These are phyloP conservation scores for Platycercus adscitus DNA, from an alignment of 2,113 vertebrate genomes.

Conservation along the genomic window DNA sequence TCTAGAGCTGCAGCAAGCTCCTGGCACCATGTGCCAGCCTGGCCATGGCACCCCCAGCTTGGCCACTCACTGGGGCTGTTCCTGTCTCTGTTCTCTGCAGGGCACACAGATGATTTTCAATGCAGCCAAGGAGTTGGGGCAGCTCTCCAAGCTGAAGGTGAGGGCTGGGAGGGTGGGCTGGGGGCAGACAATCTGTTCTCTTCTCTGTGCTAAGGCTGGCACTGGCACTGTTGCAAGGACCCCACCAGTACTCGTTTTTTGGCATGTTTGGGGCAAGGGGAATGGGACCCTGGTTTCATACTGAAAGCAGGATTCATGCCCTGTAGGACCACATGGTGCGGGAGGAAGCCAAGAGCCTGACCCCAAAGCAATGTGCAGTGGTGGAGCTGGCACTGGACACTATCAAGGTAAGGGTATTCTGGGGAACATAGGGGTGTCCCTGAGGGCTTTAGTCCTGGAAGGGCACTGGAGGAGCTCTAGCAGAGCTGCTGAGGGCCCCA, in stretches of 20 bases:
- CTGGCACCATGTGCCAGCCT: background rate
- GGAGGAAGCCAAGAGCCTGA: constrained; percentile 95
- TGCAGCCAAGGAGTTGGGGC: constrained; percentile 95
- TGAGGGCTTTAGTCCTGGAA: rapidly evolving
- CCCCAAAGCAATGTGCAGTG: constrained; percentile 95
- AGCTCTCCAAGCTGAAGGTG: constrained; percentile 98
- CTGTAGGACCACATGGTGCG: constrained; percentile 97
- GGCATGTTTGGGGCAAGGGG: background rate
- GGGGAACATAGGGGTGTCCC: rapidly evolving
- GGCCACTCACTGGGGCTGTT: background rate
- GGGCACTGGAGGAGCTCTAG: background rate
- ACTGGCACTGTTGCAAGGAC: background rate
- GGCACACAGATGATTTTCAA: constrained; percentile 99
- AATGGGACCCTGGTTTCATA: rapidly evolving
- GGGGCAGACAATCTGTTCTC: background rate
- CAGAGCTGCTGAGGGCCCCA: background rate
- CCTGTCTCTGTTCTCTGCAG: constrained; percentile 69
- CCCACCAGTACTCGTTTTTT: background rate
- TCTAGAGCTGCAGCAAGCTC: background rate
- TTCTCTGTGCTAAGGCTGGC: background rate
- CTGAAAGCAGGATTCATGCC: background rate
- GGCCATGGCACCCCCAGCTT: background rate
- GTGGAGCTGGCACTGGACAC: constrained; percentile 96
- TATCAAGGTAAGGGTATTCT: constrained; percentile 86
- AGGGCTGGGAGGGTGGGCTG: background rate